Evolutionary conservation across 2,797 vertebrate species (phyloP).

Genomic region (Scolopax rusticola): DNA sequence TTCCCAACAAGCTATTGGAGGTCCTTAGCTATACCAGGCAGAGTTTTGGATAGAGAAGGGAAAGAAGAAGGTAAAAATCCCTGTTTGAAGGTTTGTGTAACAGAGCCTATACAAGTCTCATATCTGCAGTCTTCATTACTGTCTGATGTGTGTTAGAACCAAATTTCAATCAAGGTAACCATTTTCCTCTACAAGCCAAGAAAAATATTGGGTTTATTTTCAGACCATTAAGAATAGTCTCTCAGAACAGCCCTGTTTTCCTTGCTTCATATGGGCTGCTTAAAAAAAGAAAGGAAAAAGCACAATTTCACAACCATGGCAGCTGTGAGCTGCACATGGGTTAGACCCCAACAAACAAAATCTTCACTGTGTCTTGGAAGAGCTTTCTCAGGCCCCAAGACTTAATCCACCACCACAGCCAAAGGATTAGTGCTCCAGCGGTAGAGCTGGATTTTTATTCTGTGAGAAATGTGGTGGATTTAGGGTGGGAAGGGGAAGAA

Average conservation of each 20-base stretch:
- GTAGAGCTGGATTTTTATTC: conserved; percentile 30
- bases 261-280: conserved; percentile 21
- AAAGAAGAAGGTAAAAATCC: neutral
- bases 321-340: neutral
- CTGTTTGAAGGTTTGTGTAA: neutral
- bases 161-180: conserved; percentile 64
- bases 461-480: neutral
- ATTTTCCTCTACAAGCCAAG: conserved; percentile 56
- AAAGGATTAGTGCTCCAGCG: neutral
- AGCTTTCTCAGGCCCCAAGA: neutral
- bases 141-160: conserved; percentile 47
- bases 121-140: conserved; percentile 62
- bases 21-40: neutral
- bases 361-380: conserved; percentile 40
- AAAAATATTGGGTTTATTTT: conserved; percentile 66
- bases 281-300: neutral
- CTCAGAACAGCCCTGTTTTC: conserved; percentile 28
- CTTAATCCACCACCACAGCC: neutral
- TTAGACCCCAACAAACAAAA: conserved; percentile 20
- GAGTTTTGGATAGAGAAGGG: neutral
- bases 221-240: conserved; percentile 60
- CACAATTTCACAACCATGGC: conserved; percentile 3
- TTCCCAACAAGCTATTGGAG: neutral
- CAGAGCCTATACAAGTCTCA: neutral
- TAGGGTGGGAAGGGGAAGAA: neutral